phyloP scores from a whole-genome alignment of 2,888 invertebrate species.

The Thumatha senex region DNA sequence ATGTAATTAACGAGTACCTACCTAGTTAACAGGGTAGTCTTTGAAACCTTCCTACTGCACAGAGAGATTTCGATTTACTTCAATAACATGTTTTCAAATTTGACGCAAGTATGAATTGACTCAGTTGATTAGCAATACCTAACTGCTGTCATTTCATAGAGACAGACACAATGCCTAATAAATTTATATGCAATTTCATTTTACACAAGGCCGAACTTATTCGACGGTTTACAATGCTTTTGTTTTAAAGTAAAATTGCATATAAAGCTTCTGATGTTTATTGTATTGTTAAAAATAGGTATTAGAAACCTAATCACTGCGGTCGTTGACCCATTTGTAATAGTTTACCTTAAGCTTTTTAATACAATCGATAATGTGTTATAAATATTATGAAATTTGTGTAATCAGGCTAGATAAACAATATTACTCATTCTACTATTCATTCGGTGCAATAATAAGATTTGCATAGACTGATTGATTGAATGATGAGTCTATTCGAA shows the following conservation, averaged over 20 bases:
- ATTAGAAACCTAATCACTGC: background rate
- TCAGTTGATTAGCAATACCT: too few species aligned
- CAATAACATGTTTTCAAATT: too few species aligned
- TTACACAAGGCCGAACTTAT: background rate
- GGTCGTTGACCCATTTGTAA: background rate
- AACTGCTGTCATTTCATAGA: too few species aligned
- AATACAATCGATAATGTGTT: conserved; percentile 2
- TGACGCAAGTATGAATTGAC: too few species aligned
- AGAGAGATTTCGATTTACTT: too few species aligned
- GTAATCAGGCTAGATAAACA: conserved; percentile 10
- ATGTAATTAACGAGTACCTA: too few species aligned
- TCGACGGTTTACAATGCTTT: background rate
- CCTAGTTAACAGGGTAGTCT: too few species aligned
- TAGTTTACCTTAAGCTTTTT: background rate
- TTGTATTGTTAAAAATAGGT: background rate
- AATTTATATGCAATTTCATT: too few species aligned
- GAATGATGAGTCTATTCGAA: conserved; percentile 54
- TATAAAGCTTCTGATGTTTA: background rate
- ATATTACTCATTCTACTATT: conserved; percentile 16
- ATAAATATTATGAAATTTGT: conserved; percentile 6
- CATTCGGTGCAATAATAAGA: conserved; percentile 38
- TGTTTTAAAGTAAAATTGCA: background rate
- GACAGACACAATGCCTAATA: background rate
- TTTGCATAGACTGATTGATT: conserved; percentile 45
- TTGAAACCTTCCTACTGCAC: too few species aligned